Percentiles rank a stretch among this genome's conserved stretches.
Conservation (phyloP, 2,113 vertebrate species). For the human (Homo sapiens) region GRCh38 chr2:120811501-120812000, state of each 20-base stretch:
- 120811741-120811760: fast-evolving
- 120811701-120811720: neutral
- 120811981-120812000: neutral
- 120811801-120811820: neutral
- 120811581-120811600: too few relatives aligned
- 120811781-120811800: neutral
- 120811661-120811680: neutral
- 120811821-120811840: neutral
- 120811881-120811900: neutral
- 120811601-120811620: fast-evolving
- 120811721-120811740: neutral
- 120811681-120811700: neutral
- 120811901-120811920: fast-evolving
- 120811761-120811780: neutral
- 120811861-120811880: neutral
- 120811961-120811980: neutral
- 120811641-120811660: neutral
- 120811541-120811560: fast-evolving
- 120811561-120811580: too few relatives aligned
- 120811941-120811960: neutral
- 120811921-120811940: neutral
- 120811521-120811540: neutral
- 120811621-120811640: neutral
- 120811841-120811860: neutral
- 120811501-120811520: neutral